phyloP scores from a whole-genome alignment of 2,888 invertebrate genomes.

The Ophion ellenae region DNA sequence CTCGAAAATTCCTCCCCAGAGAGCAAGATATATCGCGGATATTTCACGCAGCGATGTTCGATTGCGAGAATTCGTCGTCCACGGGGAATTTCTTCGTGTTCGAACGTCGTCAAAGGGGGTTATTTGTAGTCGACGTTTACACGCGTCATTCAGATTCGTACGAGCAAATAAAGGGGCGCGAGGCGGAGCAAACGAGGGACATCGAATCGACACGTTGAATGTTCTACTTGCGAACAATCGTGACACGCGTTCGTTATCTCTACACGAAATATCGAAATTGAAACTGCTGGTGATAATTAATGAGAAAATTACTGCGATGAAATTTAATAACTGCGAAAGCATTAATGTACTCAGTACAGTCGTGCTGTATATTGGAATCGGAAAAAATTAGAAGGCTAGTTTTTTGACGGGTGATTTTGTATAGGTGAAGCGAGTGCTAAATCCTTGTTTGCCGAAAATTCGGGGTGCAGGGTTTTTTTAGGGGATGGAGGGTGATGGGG shows the following conservation, averaged over 20 bases:
- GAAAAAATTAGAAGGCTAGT: too few relatives aligned
- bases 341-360: background rate
- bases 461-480: too few relatives aligned
- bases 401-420: too few relatives aligned
- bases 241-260: background rate
- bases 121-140: slow-evolving; percentile 18
- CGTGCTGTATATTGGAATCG: too few relatives aligned
- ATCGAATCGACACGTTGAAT: background rate
- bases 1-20: background rate
- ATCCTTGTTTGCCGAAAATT: too few relatives aligned
- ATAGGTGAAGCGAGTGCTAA: too few relatives aligned
- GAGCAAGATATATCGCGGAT: background rate
- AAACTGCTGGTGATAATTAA: background rate
- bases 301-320: background rate
- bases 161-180: background rate
- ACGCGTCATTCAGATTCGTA: slow-evolving; percentile 21
- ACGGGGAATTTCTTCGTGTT: background rate
- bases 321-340: background rate
- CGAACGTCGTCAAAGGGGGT: slow-evolving; percentile 10
- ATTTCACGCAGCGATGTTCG: background rate
- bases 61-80: background rate
- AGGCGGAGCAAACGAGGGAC: background rate
- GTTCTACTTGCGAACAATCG: background rate
- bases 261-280: background rate
- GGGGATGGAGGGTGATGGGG: too few relatives aligned